A percentile compares a stretch with the other conserved stretches of the same genome.
Conservation (phyloP, 2,888 invertebrate species). For the Noctua pronuba region DNA sequence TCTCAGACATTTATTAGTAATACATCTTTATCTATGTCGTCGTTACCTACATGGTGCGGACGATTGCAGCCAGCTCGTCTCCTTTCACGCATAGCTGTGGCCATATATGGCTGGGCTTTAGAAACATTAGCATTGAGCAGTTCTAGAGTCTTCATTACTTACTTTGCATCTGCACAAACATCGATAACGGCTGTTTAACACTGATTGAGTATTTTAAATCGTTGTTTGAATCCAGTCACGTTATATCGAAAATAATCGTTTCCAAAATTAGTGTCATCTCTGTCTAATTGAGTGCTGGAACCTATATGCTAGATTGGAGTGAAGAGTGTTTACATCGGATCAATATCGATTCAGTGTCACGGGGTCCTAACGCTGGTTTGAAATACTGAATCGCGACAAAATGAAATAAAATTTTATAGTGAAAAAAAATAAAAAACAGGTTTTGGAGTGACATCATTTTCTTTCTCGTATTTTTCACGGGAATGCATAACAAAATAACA, state of each 20-base stretch:
- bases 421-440: no score
- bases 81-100: slow-evolving; percentile 12
- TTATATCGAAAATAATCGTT: neutral
- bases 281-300: neutral
- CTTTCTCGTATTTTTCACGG: no score
- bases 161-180: neutral
- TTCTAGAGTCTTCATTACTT: slow-evolving; percentile 1
- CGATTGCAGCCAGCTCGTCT: neutral
- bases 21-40: neutral
- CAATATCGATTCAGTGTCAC: no score
- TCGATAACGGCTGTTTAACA: neutral
- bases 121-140: slow-evolving; percentile 1
- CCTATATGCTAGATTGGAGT: neutral
- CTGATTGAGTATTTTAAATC: neutral
- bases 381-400: neutral
- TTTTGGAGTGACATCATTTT: no score
- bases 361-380: neutral
- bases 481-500: no score
- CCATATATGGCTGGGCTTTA: neutral
- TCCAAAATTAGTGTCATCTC: neutral
- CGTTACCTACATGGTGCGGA: neutral
- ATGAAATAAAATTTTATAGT: no score
- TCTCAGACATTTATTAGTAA: slow-evolving; percentile 16
- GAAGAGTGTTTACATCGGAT: neutral
- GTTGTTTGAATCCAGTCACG: neutral